Base-by-base conservation (phyloP, 2,888 invertebrate species). In the Xestobium rufovillosum region DNA sequence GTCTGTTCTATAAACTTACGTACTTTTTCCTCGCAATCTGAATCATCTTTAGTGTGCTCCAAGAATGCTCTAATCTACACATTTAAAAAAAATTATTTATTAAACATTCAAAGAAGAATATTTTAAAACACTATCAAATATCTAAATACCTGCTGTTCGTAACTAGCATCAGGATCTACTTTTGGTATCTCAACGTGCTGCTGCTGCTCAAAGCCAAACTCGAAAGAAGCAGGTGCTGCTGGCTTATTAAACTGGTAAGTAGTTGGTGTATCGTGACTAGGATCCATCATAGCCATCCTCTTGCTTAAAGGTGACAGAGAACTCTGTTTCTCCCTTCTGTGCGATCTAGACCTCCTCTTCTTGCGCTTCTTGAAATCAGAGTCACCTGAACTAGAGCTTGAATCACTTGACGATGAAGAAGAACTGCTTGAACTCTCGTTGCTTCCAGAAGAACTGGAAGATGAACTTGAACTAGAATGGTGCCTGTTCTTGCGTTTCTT, bases 1-100 rank as follows among this genome's bases (percentile, higher is more conserved):
- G 85, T 84, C 53, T 88, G 87, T 55, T 84, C 85, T 38, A 89
- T 68, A 62, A 88, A 83, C 62, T 82, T 86, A n/a, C 86, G 77
- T 39, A 89, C 87, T 70, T 72, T 85, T 42, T 82, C 83, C 61
- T 87, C 85, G 53, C 88, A 89, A 60, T 88, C 87, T 0, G 85
- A 84, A 56, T 88, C 88, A 12, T 68, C 70, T 60, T 83, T 83
- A 2, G 83, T 83, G 65, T 82, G 81, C 50, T 83, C 81, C 45
- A 86, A 63, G 63, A 86, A 85, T 9, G 62, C 51, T 32, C 61
- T n/a, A n/a, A n/a, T n/a, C n/a, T n/a, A n/a, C n/a, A n/a, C n/a
- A n/a, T n/a, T n/a, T n/a, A n/a, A n/a, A n/a, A n/a, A n/a, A n/a
- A n/a, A n/a, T n/a, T n/a, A n/a, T n/a, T n/a, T n/a, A n/a, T n/a